Evolutionary conservation across 1,140 invertebrate species (phyloP).

Genomic region (Harlomillsia oculata): DNA sequence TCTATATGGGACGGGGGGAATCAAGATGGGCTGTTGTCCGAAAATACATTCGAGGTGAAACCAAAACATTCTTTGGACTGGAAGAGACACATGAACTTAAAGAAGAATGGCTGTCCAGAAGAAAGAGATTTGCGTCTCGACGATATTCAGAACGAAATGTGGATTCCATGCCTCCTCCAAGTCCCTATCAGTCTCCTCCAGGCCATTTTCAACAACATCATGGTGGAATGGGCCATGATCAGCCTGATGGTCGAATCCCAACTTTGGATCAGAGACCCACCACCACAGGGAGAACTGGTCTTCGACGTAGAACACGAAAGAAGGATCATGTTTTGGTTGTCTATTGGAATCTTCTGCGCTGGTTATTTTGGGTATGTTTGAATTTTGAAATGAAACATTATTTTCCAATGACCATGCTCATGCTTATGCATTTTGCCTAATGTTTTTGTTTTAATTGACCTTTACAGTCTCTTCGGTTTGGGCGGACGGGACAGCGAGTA

Average conservation of each 20-base stretch:
- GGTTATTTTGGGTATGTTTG: conserved; percentile 33
- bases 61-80: conserved; percentile 32
- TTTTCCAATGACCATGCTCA: background rate
- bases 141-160: conserved; percentile 34
- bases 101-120: conserved; percentile 33
- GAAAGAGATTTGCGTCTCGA: conserved; percentile 31
- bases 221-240: conserved; percentile 14
- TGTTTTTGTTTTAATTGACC: background rate
- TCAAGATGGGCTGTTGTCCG: conserved; percentile 23
- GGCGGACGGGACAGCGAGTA: conserved; percentile 32
- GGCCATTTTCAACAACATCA: background rate
- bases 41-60: conserved; percentile 28
- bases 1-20: no score
- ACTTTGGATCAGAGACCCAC: conserved; percentile 14
- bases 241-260: conserved; percentile 20
- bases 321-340: conserved; percentile 35
- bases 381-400: background rate
- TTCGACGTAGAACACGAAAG: conserved; percentile 28
- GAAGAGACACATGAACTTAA: conserved; percentile 28
- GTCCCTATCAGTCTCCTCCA: conserved; percentile 24
- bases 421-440: background rate
- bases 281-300: conserved; percentile 1
- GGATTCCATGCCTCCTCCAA: conserved; percentile 34
- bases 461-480: conserved; percentile 31
- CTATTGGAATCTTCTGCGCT: conserved; percentile 34